A percentile compares a stretch with the other conserved stretches of the same genome.
Conservation (phyloP, 2,113 vertebrate species). For the Mesocricetus auratus region DNA sequence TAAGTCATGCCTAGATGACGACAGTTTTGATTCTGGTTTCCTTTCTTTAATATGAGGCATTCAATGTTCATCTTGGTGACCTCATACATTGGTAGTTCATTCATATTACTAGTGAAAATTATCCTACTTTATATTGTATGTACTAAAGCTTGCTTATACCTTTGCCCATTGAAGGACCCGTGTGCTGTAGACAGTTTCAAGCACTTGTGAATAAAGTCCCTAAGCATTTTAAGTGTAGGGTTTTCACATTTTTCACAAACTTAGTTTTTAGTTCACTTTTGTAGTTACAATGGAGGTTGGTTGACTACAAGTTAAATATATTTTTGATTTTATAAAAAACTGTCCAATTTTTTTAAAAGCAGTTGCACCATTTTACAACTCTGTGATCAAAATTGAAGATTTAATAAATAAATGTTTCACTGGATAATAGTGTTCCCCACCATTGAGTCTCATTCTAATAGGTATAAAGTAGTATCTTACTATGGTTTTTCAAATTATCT, state of each 20-base stretch:
- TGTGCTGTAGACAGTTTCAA: neutral
- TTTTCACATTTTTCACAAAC: neutral
- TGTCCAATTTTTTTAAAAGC: neutral
- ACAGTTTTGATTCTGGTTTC: neutral
- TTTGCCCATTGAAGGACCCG: neutral
- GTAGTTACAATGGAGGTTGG: neutral
- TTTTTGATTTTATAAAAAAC: constrained; percentile 25
- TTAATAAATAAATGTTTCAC: neutral
- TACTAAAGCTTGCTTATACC: neutral
- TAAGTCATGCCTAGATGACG: too few relatives aligned
- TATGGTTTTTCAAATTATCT: neutral
- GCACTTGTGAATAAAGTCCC: neutral
- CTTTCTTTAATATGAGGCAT: neutral
- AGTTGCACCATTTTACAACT: neutral
- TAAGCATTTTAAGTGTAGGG: neutral
- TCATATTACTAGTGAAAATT: neutral
- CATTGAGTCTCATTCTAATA: neutral
- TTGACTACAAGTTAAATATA: neutral
- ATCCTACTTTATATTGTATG: neutral
- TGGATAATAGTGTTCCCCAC: neutral
- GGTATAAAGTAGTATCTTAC: neutral
- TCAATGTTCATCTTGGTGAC: neutral
- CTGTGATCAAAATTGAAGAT: neutral
- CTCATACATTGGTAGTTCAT: neutral
- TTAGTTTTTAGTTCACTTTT: constrained; percentile 33